Conservation (phyloP, 30 jellyfish, hydroid and myxozoan species). For the Pelagia noctiluca region DNA sequence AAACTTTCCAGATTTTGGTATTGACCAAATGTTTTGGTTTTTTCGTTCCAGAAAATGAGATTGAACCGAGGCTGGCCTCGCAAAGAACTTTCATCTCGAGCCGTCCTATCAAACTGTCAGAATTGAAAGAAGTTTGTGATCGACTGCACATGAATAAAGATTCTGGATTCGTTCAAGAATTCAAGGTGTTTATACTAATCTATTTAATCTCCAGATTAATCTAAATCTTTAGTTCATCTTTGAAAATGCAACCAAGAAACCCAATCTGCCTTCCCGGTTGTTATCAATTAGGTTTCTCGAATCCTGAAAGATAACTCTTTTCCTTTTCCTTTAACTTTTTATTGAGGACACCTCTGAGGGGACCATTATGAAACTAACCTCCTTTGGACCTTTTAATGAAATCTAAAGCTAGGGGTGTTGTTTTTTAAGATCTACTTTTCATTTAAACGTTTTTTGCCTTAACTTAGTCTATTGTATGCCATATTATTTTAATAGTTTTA, state of each 20-base stretch:
- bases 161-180: conserved; percentile 87
- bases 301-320: neutral
- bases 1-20: neutral
- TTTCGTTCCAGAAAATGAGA: conserved; percentile 18
- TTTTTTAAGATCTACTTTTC: too few species aligned
- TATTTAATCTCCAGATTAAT: too few species aligned
- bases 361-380: too few species aligned
- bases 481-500: too few species aligned
- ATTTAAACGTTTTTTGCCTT: too few species aligned
- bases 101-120: conserved; percentile 69
- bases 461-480: too few species aligned
- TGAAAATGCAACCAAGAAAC: neutral
- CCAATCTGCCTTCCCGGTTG: neutral
- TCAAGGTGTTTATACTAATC: conserved; percentile 63
- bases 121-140: conserved; percentile 65
- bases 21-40: neutral
- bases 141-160: conserved; percentile 72
- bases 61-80: conserved; percentile 24
- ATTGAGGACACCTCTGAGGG: too few species aligned
- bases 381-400: too few species aligned
- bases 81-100: conserved; percentile 67
- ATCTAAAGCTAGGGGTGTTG: too few species aligned
- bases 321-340: too few species aligned
- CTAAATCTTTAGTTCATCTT: too few species aligned
- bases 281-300: neutral